A percentile compares a stretch with the other conserved stretches of the same genome.
phyloP scores from a whole-genome alignment of 2,797 vertebrate genomes.

The Champsocephalus esox region DNA sequence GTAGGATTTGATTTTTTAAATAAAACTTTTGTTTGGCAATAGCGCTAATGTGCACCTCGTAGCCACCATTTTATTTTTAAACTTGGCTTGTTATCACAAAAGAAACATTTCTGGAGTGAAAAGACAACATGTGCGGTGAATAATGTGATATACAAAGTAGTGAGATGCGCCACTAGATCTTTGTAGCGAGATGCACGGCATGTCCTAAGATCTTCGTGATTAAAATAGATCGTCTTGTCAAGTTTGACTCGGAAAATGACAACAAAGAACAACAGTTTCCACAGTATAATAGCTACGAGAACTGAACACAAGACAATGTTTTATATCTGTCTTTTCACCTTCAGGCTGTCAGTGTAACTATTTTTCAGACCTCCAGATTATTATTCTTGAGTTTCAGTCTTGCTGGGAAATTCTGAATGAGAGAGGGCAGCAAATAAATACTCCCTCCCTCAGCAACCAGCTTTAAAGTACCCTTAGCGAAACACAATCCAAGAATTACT shows the following conservation, averaged over 20 bases:
- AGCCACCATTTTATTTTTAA: conserved; percentile 53
- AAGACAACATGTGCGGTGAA: background rate
- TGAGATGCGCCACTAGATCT: conserved; percentile 16
- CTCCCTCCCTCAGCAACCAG: conserved; percentile 12
- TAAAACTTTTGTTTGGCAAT: conserved; percentile 27
- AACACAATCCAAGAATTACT: conserved; percentile 43
- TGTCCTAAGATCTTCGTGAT: conserved; percentile 43
- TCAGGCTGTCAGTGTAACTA: conserved; percentile 32
- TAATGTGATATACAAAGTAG: conserved; percentile 46
- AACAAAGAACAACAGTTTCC: conserved; percentile 38
- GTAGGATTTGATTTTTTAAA: background rate
- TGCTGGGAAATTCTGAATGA: conserved; percentile 9
- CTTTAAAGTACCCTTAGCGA: conserved; percentile 49
- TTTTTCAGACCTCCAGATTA: conserved; percentile 53
- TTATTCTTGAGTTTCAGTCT: conserved; percentile 50
- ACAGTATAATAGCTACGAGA: conserved; percentile 2
- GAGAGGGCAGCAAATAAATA: background rate
- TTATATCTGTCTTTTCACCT: conserved; percentile 49
- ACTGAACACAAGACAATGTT: conserved; percentile 27
- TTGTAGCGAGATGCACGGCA: background rate
- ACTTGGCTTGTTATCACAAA: conserved; percentile 50
- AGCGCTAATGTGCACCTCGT: conserved; percentile 37
- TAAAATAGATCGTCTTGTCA: conserved; percentile 52
- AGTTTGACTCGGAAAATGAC: conserved; percentile 21
- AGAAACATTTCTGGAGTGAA: conserved; percentile 19